Base-by-base conservation (phyloP, 2,797 vertebrate genomes). In the Onychomys arenicola region DNA sequence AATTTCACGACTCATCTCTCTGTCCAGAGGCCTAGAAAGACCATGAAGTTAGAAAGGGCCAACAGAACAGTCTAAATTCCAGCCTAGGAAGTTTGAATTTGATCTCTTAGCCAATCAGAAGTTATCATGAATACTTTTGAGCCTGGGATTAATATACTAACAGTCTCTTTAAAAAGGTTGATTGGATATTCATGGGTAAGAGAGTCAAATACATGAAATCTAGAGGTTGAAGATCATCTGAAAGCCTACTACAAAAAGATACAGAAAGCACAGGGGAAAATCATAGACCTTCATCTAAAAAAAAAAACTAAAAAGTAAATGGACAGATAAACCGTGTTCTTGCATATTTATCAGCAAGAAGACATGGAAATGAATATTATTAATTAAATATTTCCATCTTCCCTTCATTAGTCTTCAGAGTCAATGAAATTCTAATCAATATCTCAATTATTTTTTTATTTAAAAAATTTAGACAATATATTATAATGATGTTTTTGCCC, bases 241-340 rank as follows among this genome's bases (percentile, higher is more conserved):
- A 90, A 97, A 94, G 14, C n/a, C 23, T 67, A 40, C 92, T 84
- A 80, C 16, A 76, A 91, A 86, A 94, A 87, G 49, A 71, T 17
- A 65, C 1, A 19, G 82, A 80, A 46, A 84, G 0, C 13, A 46
- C 37, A 2, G 83, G 43, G 40, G 73, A 83, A 61, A 91, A 25
- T 63, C 61, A 63, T 57, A 93, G 67, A 92, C 40, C 14, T 93
- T 82, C 73, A 69, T 29, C 55, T 40, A 52, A 52, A 52, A 52
- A 12, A 52, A n/a, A 90, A 88, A 85, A 59, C 12, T 76, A 1
- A 4, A 71, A 93, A 90, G 49, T 34, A 43, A 89, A 49, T 67
- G 34, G 11, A 90, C 75, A 89, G 34, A 52, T 46, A 85, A n/a
- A 29, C 1, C 52, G 3, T 82, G 21, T 80, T 94, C 80, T 94